Evolutionary conservation across 2,888 invertebrate species (phyloP), one percentile per base, ranked within the genome.

Genomic region (Drosophila kambysellisi): DNA sequence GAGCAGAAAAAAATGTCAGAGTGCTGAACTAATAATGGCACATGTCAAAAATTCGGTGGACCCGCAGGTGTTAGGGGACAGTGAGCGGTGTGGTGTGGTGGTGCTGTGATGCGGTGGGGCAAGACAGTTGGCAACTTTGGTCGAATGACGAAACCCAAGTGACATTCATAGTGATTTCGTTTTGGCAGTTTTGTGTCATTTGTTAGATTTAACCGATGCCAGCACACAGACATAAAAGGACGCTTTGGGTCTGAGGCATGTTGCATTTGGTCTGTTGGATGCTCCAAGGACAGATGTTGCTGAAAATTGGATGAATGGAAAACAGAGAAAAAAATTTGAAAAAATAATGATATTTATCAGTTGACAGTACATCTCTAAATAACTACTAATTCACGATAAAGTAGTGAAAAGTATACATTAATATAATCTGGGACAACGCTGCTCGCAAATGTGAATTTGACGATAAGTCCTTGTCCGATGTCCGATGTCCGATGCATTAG

Each of bases 21-120:
- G 88, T 91, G 90, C 90, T 90, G 90, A 91, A 91, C 91, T 91
- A 91, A 91, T 91, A 91, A 91, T 91, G 90, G 89, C 91, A 91
- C 90, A 91, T 91, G 91, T 91, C 91, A 91, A 91, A 91, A 91
- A 91, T 91, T 90, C 91, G 58, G 74, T 89, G 41, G 74, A 80
- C 81, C 88, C 68, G 66, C 76, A 67, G 72, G 70, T 64, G 64
- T 25, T 69, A 4, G 46, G 41, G 39, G 33, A 15, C 15, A 29
- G 12, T 39, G 56, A 37, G 41, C 2, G n/a, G 37, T 11, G 37
- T 11, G n/a, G 43, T 9, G 52, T 15, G 30, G 15, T 25, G 15
- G 46, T 25, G 25, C 37, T 11, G 43, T 43, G 43, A 20, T 43
- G 43, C 56, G 57, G 52, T 56, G 30, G 7, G 30, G 52, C 63